A percentile compares a stretch with the other conserved stretches of the same genome.
These are phyloP conservation scores for Phragmatobia fuliginosa DNA, from an alignment of 2,888 invertebrate species.

Conservation along the genomic window DNA sequence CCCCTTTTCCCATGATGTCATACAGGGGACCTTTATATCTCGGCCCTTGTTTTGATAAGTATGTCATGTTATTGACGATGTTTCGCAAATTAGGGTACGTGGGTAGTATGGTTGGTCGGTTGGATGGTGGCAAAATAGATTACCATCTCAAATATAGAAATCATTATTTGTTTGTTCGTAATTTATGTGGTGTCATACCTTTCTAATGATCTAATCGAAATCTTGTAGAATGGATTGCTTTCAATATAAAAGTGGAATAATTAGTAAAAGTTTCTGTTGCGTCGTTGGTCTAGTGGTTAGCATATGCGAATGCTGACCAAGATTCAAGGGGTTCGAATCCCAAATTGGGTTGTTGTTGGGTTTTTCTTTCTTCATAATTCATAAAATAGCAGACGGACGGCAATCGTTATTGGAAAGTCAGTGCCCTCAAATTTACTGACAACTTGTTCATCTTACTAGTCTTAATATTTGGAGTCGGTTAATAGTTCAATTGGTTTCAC, in stretches of 20 bases:
- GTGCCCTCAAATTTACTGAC: too few species aligned
- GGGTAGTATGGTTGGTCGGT: background rate
- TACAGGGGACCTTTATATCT: slow-evolving; percentile 34
- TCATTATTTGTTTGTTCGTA: background rate
- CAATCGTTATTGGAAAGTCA: too few species aligned
- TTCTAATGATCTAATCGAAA: background rate
- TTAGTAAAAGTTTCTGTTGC: too few species aligned
- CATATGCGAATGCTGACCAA: too few species aligned
- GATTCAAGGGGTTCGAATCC: too few species aligned
- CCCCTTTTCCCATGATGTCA: slow-evolving; percentile 46
- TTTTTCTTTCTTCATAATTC: too few species aligned
- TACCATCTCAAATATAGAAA: background rate
- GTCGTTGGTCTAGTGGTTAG: too few species aligned
- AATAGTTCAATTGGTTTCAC: too few species aligned
- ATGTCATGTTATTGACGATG: slow-evolving; percentile 13
- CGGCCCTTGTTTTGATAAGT: slow-evolving; percentile 11
- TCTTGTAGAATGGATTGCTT: background rate
- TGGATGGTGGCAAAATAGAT: background rate
- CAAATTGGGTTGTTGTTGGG: too few species aligned
- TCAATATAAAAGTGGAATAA: background rate
- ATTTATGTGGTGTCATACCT: background rate
- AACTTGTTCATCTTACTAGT: too few species aligned
- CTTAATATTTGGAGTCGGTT: too few species aligned
- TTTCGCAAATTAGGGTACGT: slow-evolving; percentile 9
- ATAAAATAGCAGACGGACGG: too few species aligned